Percentiles rank a stretch among this genome's conserved stretches.
phyloP scores from a whole-genome alignment of 2,888 invertebrate genomes.

The Netelia virgata region DNA sequence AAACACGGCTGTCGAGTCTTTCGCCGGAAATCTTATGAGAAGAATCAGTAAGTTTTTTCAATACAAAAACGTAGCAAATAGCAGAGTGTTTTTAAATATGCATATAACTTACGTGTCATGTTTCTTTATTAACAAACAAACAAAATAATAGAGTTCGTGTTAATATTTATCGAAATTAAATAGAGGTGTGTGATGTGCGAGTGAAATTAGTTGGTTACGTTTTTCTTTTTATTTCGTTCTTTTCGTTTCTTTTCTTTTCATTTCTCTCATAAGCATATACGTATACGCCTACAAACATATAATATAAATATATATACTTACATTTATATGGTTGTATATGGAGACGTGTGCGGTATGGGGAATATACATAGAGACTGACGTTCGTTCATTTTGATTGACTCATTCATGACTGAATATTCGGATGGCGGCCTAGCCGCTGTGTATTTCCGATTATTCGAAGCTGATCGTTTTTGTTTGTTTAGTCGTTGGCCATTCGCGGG shows the following conservation, averaged over 20 bases:
- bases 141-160: constrained; percentile 53
- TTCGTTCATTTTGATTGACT: constrained; percentile 51
- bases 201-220: constrained; percentile 53
- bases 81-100: constrained; percentile 57
- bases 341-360: constrained; percentile 53
- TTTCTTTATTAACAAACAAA: constrained; percentile 45
- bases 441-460: constrained; percentile 1
- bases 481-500: not conserved
- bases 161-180: constrained; percentile 49
- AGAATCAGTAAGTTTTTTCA: constrained; percentile 93
- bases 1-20: constrained; percentile 83
- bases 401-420: constrained; percentile 18
- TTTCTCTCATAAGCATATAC: constrained; percentile 47
- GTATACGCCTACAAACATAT: not conserved
- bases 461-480: constrained; percentile 1
- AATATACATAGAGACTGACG: constrained; percentile 46
- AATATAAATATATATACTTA: not conserved
- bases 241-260: not conserved
- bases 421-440: constrained; percentile 28
- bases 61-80: constrained; percentile 42
- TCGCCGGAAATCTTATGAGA: constrained; percentile 92
- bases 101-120: constrained; percentile 62
- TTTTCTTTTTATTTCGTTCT: not conserved
- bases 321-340: not conserved
- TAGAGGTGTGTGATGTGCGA: constrained; percentile 61